Percentiles rank a stretch among this genome's conserved stretches.
These are phyloP conservation scores for Lissonota sp. DNA, from an alignment of 2,888 invertebrate species.

Conservation along the genomic window DNA sequence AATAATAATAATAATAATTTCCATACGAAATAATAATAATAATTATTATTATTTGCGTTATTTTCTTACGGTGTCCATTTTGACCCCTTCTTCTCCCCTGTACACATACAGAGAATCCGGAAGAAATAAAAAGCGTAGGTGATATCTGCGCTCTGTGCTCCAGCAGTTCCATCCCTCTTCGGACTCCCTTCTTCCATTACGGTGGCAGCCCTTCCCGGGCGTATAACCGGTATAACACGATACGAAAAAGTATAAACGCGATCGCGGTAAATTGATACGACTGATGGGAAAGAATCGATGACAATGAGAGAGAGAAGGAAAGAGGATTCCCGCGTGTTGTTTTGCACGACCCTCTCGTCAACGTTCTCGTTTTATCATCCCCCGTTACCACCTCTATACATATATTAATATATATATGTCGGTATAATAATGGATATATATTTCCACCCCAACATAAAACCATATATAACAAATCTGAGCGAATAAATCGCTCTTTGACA, in stretches of 20 bases:
- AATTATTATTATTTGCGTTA: too few species aligned
- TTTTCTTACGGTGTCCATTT: too few species aligned
- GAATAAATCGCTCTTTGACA: slow-evolving; percentile 66
- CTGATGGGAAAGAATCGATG: background rate
- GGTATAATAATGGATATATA: slow-evolving; percentile 4
- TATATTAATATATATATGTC: slow-evolving; percentile 6
- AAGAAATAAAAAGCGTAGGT: slow-evolving; percentile 13
- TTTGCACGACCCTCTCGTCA: background rate
- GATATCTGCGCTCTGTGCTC: slow-evolving; percentile 10
- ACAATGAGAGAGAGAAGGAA: slow-evolving; percentile 1
- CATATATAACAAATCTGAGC: slow-evolving; percentile 55
- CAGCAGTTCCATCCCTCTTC: background rate
- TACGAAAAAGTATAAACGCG: slow-evolving; percentile 43
- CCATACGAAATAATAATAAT: too few species aligned
- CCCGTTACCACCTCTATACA: background rate
- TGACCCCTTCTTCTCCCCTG: too few species aligned
- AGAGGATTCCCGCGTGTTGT: slow-evolving; percentile 24
- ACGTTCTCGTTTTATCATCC: background rate
- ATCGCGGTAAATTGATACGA: slow-evolving; percentile 49
- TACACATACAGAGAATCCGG: background rate
- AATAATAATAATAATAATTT: too few species aligned
- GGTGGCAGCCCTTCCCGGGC: background rate
- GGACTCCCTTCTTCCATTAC: background rate
- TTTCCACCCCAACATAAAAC: background rate
- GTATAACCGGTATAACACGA: slow-evolving; percentile 28